A percentile compares a stretch with the other conserved stretches of the same genome.
Evolutionary conservation across 2,797 vertebrate species (phyloP).

Genomic region (Acanthis flammea): DNA sequence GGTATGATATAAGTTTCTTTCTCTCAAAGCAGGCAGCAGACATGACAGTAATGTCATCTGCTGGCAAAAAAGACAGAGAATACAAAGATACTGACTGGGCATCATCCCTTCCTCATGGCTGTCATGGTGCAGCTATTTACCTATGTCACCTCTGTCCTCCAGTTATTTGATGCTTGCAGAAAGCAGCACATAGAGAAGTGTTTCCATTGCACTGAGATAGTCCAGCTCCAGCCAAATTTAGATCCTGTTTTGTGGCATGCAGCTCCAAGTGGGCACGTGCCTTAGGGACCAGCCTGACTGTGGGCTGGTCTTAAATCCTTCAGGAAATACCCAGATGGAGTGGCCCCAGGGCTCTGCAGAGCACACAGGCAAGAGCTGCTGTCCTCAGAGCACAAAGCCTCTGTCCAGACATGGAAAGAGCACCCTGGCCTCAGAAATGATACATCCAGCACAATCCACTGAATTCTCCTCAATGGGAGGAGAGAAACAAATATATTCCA

Average conservation of each 20-base stretch:
- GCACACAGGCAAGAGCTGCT: neutral
- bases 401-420: neutral
- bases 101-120: neutral
- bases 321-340: fast-evolving
- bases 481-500: neutral
- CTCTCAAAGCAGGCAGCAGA: neutral
- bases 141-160: neutral
- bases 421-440: fast-evolving
- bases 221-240: neutral
- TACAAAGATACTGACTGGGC: neutral
- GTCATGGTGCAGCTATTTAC: neutral
- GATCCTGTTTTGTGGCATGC: neutral
- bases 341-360: neutral
- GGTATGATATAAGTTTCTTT: neutral
- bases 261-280: neutral
- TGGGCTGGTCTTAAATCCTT: neutral
- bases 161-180: neutral
- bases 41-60: neutral
- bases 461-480: neutral
- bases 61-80: neutral
- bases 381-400: neutral
- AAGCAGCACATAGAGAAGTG: neutral
- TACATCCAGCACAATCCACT: neutral
- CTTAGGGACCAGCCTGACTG: neutral
- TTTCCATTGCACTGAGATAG: neutral